These are phyloP conservation scores for Drosophila rhopaloa DNA, from an alignment of 1,140 invertebrate genomes.

Conservation along the genomic window DNA sequence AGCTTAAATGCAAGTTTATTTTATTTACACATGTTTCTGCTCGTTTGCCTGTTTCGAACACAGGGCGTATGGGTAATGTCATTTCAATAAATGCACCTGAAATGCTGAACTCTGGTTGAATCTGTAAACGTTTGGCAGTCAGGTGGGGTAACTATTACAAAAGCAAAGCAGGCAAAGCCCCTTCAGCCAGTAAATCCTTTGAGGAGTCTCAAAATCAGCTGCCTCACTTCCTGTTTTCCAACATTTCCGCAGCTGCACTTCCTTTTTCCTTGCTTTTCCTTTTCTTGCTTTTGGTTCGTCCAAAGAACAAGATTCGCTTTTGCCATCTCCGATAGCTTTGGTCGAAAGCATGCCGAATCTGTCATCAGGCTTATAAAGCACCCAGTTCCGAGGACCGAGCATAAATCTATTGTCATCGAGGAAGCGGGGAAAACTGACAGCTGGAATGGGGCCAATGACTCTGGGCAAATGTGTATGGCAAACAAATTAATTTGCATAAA, in stretches of 20 bases:
- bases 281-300: not conserved
- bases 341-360: conserved; percentile 12
- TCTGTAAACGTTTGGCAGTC: not conserved
- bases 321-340: conserved; percentile 5
- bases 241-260: conserved; percentile 50
- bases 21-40: conserved; percentile 77
- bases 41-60: conserved; percentile 20
- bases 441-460: conserved; percentile 6
- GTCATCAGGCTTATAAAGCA: conserved; percentile 8
- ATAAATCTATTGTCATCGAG: conserved; percentile 1
- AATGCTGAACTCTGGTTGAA: conserved; percentile 4
- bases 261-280: conserved; percentile 7
- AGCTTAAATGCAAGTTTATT: conserved; percentile 81
- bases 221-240: conserved; percentile 58
- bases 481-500: conserved; percentile 32
- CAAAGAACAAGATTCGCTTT: conserved; percentile 15
- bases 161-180: conserved; percentile 19
- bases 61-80: conserved; percentile 8
- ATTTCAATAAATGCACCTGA: conserved; percentile 47
- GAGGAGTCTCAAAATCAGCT: conserved; percentile 23
- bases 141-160: conserved; percentile 16
- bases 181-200: conserved; percentile 9
- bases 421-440: not conserved
- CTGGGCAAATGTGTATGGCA: not conserved
- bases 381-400: not conserved